phyloP scores from a whole-genome alignment of 1,140 invertebrate species.

The Euwallacea similis region DNA sequence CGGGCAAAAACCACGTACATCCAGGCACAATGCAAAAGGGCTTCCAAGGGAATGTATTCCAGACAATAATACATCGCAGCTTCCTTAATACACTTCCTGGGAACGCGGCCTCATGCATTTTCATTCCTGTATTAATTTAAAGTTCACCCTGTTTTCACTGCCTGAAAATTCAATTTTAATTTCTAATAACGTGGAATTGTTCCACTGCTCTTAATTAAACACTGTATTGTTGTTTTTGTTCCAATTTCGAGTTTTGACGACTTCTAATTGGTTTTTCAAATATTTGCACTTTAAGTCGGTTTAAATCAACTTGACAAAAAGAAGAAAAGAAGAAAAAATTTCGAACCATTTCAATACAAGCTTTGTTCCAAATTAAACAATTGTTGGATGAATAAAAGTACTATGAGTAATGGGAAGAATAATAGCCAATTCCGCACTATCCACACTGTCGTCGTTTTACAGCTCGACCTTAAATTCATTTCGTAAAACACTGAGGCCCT shows the following conservation, averaged over 20 bases:
- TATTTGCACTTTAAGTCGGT: too few relatives aligned
- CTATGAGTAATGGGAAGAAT: too few relatives aligned
- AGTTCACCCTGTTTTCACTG: conserved; percentile 4
- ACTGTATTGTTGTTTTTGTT: conserved; percentile 5
- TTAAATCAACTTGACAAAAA: too few relatives aligned
- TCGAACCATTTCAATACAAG: too few relatives aligned
- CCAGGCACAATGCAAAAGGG: background rate
- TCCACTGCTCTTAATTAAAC: conserved; percentile 18
- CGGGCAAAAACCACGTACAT: background rate
- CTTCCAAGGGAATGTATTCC: background rate
- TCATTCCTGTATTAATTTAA: conserved; percentile 14
- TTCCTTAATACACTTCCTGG: conserved; percentile 3
- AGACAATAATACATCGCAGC: conserved; percentile 4
- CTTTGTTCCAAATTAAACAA: too few relatives aligned
- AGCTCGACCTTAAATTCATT: conserved; percentile 5
- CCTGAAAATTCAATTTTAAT: conserved; percentile 23
- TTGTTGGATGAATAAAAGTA: too few relatives aligned
- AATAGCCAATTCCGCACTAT: too few relatives aligned
- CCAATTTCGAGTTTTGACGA: background rate
- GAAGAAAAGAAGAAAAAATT: too few relatives aligned
- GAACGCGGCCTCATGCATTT: conserved; percentile 2
- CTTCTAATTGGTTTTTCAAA: background rate
- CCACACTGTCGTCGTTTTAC: too few relatives aligned
- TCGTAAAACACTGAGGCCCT: background rate
- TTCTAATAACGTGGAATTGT: conserved; percentile 14